These are phyloP conservation scores for Hipparchia sbordonii DNA, from an alignment of 2,888 invertebrate species.

Conservation along the genomic window DNA sequence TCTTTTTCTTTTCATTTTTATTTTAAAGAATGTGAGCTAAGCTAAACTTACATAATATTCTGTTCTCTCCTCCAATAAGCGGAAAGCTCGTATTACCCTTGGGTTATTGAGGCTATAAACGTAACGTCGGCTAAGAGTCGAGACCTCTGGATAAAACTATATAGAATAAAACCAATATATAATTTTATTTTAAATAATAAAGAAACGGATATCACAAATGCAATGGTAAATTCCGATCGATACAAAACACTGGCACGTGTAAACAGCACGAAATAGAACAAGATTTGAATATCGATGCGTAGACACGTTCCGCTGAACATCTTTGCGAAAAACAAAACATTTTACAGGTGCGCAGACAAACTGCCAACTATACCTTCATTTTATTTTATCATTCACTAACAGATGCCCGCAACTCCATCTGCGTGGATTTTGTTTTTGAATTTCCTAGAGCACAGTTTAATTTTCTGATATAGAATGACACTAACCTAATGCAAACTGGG, in stretches of 20 bases:
- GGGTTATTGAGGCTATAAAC: not conserved
- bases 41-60: no score
- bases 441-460: no score
- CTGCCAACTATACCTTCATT: not conserved
- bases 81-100: no score
- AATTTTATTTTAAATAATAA: not conserved
- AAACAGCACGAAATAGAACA: slow-evolving; percentile 7
- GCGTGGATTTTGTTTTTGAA: not conserved
- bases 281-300: slow-evolving; percentile 11
- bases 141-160: not conserved
- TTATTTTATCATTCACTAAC: no score
- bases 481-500: no score
- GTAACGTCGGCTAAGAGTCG: not conserved
- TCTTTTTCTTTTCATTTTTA: no score
- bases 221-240: no score
- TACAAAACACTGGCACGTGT: not conserved
- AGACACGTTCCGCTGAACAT: not conserved
- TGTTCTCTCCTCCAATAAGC: no score
- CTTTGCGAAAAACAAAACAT: not conserved
- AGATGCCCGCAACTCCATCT: not conserved
- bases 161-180: not conserved
- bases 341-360: not conserved
- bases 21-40: no score
- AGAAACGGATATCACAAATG: no score
- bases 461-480: no score